These are phyloP conservation scores for Champsocephalus esox DNA, from an alignment of 2,797 vertebrate species.

Conservation along the genomic window DNA sequence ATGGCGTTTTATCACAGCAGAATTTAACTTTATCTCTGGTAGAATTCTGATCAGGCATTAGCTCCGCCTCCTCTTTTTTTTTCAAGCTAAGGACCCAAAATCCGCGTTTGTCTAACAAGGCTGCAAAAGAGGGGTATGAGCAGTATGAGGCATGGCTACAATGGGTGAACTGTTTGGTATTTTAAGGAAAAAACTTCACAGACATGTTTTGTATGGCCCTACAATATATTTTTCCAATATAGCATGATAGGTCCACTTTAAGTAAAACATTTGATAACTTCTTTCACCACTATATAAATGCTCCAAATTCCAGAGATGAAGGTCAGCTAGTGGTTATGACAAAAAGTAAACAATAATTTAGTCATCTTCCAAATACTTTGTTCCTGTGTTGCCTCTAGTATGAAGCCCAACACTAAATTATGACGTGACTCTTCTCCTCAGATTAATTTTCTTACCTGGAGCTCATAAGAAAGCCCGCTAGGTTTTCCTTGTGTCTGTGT, in stretches of 20 bases:
- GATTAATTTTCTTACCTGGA: conserved; percentile 11
- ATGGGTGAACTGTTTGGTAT: too few species aligned
- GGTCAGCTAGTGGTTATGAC: background rate
- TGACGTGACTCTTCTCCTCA: background rate
- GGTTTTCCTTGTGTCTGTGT: conserved; percentile 9
- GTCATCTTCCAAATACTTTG: background rate
- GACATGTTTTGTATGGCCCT: too few species aligned
- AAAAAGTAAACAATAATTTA: background rate
- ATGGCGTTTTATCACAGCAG: too few species aligned
- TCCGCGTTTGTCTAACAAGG: too few species aligned
- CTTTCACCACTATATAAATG: background rate
- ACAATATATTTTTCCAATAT: background rate
- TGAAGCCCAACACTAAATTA: background rate
- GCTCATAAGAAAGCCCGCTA: conserved; percentile 11
- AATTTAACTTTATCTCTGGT: too few species aligned
- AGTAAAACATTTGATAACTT: background rate
- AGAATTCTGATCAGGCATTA: too few species aligned
- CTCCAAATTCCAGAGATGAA: background rate
- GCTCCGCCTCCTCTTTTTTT: too few species aligned
- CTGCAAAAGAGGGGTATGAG: too few species aligned
- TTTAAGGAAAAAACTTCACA: too few species aligned
- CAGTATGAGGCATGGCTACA: too few species aligned
- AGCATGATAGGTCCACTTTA: background rate
- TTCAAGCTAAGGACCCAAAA: too few species aligned
- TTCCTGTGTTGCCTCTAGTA: background rate